Percentiles rank a stretch among this genome's conserved stretches.
Conservation (phyloP, 1,140 invertebrate genomes). For the Berghia stephanieae region DNA sequence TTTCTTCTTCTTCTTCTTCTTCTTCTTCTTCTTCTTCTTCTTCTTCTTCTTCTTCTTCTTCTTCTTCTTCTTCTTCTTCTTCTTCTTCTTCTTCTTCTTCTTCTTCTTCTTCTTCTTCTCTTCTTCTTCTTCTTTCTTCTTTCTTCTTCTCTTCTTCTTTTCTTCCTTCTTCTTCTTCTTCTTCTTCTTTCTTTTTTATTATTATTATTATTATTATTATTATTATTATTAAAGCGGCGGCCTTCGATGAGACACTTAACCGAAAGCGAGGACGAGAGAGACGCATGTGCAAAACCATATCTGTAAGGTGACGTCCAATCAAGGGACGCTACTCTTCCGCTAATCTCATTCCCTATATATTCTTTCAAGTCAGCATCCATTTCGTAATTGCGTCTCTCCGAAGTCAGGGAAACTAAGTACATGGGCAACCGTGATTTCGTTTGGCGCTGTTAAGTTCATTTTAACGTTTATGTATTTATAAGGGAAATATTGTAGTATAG, state of each 20-base stretch:
- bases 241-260: no score
- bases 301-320: no score
- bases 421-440: no score
- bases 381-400: no score
- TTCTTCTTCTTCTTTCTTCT: not conserved
- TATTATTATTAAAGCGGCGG: not conserved
- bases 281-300: no score
- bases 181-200: not conserved
- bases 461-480: no score
- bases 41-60: constrained; percentile 11
- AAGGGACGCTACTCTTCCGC: no score
- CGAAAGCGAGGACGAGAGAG: no score
- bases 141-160: not conserved
- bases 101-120: not conserved
- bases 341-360: no score
- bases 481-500: not conserved
- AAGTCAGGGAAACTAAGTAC: no score
- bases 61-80: constrained; percentile 5
- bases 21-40: not conserved
- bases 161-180: not conserved
- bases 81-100: not conserved
- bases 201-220: not conserved
- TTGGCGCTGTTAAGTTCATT: no score
- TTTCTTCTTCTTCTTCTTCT: not conserved
- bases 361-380: no score